Conservation (phyloP, 2,797 vertebrate species). For the Falco novaeseelandiae region DNA sequence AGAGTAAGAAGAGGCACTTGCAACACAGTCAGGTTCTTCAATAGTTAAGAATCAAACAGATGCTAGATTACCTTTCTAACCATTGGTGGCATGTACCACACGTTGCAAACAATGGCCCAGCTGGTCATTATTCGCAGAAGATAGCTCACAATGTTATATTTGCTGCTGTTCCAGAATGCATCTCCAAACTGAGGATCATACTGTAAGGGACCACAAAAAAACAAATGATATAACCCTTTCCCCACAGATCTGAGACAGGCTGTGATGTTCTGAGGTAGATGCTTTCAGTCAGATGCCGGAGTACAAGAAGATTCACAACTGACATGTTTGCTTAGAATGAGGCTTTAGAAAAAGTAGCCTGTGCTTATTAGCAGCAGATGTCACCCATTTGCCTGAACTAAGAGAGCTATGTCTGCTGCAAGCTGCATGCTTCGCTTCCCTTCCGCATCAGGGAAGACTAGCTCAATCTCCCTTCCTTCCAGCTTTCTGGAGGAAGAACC, state of each 20-base stretch:
- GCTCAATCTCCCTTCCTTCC: background rate
- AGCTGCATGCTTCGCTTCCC: background rate
- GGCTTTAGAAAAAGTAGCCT: background rate
- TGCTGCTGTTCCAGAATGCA: conserved; percentile 96
- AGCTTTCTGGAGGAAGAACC: background rate
- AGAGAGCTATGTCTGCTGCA: background rate
- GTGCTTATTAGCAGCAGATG: background rate
- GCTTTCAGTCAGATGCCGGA: background rate
- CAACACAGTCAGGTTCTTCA: background rate
- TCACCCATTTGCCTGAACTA: background rate
- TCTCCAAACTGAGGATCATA: conserved; percentile 95
- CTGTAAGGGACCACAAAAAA: conserved; percentile 68
- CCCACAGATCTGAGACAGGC: background rate
- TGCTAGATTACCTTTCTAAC: conserved; percentile 82
- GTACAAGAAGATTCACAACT: background rate
- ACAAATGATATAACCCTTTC: background rate
- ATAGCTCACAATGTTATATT: conserved; percentile 92
- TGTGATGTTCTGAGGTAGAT: background rate
- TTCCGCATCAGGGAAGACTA: background rate
- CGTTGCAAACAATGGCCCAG: conserved; percentile 95
- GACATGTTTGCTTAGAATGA: background rate
- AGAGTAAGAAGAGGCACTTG: background rate
- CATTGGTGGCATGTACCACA: conserved; percentile 97
- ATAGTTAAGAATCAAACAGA: background rate
- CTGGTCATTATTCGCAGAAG: conserved; percentile 94